Percentiles rank a stretch among this genome's conserved stretches.
Conservation (phyloP, 2,888 invertebrate genomes). For the Callyntrura sp. region DNA sequence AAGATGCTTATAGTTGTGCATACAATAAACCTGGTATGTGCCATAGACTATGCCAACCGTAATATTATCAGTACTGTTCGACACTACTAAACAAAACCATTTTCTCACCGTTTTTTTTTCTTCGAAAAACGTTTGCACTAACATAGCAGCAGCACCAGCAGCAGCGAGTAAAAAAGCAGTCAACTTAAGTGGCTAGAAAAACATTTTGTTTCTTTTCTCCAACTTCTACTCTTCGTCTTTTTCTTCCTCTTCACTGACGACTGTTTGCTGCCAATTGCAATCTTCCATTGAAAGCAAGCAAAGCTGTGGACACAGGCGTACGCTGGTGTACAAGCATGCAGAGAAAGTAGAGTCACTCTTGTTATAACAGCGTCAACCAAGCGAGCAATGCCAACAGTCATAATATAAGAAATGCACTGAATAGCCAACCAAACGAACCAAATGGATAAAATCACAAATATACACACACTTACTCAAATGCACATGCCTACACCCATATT, state of each 20-base stretch:
- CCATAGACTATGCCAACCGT: not conserved
- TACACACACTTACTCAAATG: too few relatives aligned
- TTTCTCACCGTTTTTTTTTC: conserved; percentile 62
- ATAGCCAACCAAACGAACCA: conserved; percentile 38
- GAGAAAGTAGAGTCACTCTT: conserved; percentile 32
- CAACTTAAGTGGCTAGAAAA: conserved; percentile 76
- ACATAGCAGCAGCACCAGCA: too few relatives aligned
- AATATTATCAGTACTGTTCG: too few relatives aligned
- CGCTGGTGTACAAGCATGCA: not conserved
- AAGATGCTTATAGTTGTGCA: not conserved
- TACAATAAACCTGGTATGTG: too few relatives aligned
- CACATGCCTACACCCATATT: conserved; percentile 50
- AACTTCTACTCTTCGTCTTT: too few relatives aligned
- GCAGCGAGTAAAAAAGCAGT: conserved; percentile 59
- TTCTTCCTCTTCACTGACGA: conserved; percentile 56
- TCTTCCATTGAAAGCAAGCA: conserved; percentile 52
- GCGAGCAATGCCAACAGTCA: conserved; percentile 74
- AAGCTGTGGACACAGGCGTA: conserved; percentile 7
- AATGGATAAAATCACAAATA: conserved; percentile 59
- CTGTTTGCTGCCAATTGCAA: conserved; percentile 71
- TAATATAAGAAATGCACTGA: conserved; percentile 66
- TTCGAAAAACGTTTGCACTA: conserved; percentile 28
- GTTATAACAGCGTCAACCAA: conserved; percentile 60
- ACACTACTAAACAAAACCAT: conserved; percentile 22
- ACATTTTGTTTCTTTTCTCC: conserved; percentile 72